Conservation (phyloP, 2,113 vertebrate species). For the Holacanthus passer region DNA sequence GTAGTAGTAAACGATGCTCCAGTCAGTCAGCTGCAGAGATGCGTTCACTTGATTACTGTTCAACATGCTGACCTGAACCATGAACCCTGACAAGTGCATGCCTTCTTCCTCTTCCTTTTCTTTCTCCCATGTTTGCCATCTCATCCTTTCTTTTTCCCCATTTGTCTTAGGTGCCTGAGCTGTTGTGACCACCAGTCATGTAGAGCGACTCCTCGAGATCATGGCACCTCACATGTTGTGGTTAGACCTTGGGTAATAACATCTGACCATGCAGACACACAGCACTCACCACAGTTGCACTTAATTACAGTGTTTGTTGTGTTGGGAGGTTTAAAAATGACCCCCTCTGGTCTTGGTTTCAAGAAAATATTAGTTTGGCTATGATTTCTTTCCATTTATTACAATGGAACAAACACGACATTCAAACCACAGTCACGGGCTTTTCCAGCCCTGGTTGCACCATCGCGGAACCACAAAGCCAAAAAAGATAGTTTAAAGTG, state of each 20-base stretch:
- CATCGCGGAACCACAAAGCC: constrained; percentile 61
- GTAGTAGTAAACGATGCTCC: constrained; percentile 34
- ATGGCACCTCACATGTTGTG: constrained; percentile 25
- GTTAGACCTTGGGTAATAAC: constrained; percentile 48
- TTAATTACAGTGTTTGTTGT: constrained; percentile 60
- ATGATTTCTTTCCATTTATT: constrained; percentile 59
- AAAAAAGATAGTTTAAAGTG: constrained; percentile 55
- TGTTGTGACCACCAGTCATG: constrained; percentile 12
- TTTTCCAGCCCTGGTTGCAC: constrained; percentile 52
- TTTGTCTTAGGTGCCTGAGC: background rate
- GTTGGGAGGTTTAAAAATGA: constrained; percentile 52
- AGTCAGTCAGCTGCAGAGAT: constrained; percentile 54
- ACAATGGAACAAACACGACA: constrained; percentile 50
- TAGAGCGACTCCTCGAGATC: background rate
- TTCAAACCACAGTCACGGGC: constrained; percentile 44
- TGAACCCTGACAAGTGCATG: constrained; percentile 56
- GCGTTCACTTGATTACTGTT: constrained; percentile 70
- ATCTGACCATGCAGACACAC: constrained; percentile 50
- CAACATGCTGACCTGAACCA: constrained; percentile 63
- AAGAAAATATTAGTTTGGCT: constrained; percentile 52
- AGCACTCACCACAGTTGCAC: constrained; percentile 39
- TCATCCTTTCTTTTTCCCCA: background rate
- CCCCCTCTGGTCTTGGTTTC: constrained; percentile 30
- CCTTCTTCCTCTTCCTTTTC: constrained; percentile 48
- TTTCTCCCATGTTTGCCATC: background rate